Evolutionary conservation across 2,888 invertebrate genomes (phyloP).

Genomic region (Chydorus sphaericus): DNA sequence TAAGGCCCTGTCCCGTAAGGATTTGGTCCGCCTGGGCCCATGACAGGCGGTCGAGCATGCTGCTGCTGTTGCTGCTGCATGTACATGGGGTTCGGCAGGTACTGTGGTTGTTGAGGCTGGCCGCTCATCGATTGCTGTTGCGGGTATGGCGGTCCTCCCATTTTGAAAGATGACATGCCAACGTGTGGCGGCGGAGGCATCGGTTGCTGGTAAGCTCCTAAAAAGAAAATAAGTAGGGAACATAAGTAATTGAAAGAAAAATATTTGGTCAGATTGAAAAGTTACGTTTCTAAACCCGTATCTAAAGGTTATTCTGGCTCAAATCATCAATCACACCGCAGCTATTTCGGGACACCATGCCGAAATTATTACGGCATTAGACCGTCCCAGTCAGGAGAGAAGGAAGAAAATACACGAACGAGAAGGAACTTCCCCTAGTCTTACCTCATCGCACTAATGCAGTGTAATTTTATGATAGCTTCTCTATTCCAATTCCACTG

Average conservation of each 20-base stretch:
- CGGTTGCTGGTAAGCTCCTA: conserved; percentile 41
- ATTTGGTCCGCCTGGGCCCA: conserved; percentile 2
- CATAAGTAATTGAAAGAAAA: neutral
- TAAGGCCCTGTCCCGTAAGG: conserved; percentile 2
- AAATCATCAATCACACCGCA: too few relatives aligned
- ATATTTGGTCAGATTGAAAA: too few relatives aligned
- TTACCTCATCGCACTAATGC: too few relatives aligned
- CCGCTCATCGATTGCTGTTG: conserved; percentile 1
- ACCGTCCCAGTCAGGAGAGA: too few relatives aligned
- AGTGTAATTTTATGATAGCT: too few relatives aligned
- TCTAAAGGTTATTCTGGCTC: too few relatives aligned
- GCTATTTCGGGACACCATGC: too few relatives aligned
- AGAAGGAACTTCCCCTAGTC: conserved; percentile 12
- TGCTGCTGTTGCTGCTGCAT: neutral
- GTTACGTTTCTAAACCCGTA: too few relatives aligned
- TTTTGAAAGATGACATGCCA: conserved; percentile 19
- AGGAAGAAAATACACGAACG: conserved; percentile 13
- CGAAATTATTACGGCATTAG: too few relatives aligned
- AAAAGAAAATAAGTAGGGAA: neutral
- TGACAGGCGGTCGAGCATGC: neutral
- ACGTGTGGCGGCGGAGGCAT: conserved; percentile 43
- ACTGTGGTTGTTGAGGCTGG: conserved; percentile 5
- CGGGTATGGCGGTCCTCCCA: conserved; percentile 11
- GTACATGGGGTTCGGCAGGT: conserved; percentile 5
- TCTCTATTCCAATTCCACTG: too few relatives aligned